Conservation (phyloP, 2,797 vertebrate species). For the Paguma larvata region DNA sequence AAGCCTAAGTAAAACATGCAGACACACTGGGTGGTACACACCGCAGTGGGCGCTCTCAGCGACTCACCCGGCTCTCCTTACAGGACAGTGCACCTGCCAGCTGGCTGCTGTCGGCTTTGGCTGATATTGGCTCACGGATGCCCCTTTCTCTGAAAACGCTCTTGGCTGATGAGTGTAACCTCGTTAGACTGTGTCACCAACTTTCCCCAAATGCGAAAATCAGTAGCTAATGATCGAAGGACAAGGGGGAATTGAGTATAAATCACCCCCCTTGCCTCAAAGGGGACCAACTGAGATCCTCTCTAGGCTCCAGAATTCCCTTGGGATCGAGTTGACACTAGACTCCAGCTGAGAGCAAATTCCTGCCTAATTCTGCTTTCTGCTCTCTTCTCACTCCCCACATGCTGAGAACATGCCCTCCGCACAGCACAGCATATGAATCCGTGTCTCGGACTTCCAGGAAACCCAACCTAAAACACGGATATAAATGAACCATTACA, state of each 20-base stretch:
- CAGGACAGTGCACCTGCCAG: fast-evolving
- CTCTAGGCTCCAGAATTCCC: no score
- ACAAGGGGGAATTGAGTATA: not conserved
- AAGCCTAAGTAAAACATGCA: not conserved
- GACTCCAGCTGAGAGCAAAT: not conserved
- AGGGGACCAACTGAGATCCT: not conserved
- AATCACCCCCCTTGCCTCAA: not conserved
- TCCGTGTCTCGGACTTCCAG: not conserved
- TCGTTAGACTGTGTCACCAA: not conserved
- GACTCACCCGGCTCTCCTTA: fast-evolving
- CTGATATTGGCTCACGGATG: not conserved
- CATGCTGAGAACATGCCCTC: not conserved
- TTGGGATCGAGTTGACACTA: not conserved
- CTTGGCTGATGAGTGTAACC: not conserved
- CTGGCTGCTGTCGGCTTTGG: not conserved
- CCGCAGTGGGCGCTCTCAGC: fast-evolving
- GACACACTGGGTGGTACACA: not conserved
- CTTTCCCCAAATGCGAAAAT: fast-evolving
- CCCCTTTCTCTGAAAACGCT: not conserved
- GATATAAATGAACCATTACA: not conserved
- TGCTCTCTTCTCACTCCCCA: fast-evolving
- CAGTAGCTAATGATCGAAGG: not conserved
- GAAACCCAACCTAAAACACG: not conserved
- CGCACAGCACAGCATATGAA: not conserved
- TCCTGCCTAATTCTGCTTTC: not conserved